Base-by-base conservation (phyloP, 2,888 invertebrate species). In the Drosophila anomelani region DNA sequence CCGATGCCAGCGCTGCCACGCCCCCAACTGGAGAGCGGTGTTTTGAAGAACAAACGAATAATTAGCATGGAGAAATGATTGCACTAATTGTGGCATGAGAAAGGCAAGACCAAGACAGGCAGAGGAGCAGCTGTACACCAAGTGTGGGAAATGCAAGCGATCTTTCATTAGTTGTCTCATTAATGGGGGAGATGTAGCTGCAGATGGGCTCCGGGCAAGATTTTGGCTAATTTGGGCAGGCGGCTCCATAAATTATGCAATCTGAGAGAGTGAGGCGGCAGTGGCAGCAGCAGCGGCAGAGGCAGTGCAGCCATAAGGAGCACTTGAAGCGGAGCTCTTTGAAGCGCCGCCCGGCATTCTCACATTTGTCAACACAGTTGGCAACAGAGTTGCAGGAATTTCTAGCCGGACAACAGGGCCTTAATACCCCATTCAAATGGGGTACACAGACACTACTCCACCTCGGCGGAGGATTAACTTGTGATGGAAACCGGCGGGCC, bases 1-100 rank as follows among this genome's bases (percentile, higher is more conserved):
- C 69, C 55, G 47, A 13, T 26, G 61, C 44, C 44, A n/a, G 29
- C 23, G 29, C 23, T 39, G 47, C 47, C 80, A 78, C 86, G 77
- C 84, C 88, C 64, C 57, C 15, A 20, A 38, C 47, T 39, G 20
- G 20, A 53, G 63, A 56, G 72, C 82, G 75, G 63, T 66, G 66
- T 56, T 67, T 63, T 20, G 23, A 72, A 78, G 80, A 85, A 78
- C 75, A 54, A 76, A 77, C 55, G 66, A 71, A 79, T 83, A 88
- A 84, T 84, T 84, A 84, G 83, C 88, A 88, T 82, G 69, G 72
- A 66, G 71, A 79, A 60, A 77, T 77, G 75, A 88, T 86, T 85
- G 70, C 79, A 86, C 81, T 85, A 88, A 84, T 88, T 84, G 76
- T 71, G 68, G 79, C 88, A 74, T 87, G 68, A 70, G 79, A 82